phyloP scores from a whole-genome alignment of 2,888 invertebrate genomes.

The Acrobasis consociella region DNA sequence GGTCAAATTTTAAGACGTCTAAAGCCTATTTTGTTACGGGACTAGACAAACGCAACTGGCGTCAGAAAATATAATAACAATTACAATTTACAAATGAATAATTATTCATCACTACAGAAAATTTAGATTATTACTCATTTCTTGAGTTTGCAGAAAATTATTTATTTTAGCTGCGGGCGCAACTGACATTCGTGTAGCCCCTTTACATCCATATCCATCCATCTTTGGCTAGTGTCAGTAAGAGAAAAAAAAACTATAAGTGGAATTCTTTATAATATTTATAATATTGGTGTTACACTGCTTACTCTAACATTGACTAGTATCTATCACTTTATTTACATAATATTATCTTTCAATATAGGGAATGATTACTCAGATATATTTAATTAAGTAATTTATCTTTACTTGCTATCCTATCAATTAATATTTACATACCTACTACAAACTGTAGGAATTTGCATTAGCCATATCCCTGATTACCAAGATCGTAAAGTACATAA shows the following conservation, averaged over 20 bases:
- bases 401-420: neutral
- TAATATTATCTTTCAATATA: neutral
- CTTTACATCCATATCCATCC: neutral
- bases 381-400: neutral
- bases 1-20: too few species aligned
- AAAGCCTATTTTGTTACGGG: too few species aligned
- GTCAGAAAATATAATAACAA: too few species aligned
- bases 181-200: too few species aligned
- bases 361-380: constrained; percentile 6
- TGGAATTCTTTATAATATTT: neutral
- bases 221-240: neutral
- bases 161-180: too few species aligned
- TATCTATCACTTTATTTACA: constrained; percentile 53
- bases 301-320: constrained; percentile 34
- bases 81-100: too few species aligned
- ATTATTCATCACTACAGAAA: too few species aligned
- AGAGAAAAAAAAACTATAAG: neutral
- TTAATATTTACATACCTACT: neutral
- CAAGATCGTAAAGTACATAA: neutral
- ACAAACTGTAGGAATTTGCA: too few species aligned
- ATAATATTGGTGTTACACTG: neutral
- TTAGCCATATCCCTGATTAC: too few species aligned
- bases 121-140: too few species aligned
- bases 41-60: too few species aligned
- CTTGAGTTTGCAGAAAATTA: too few species aligned